Evolutionary conservation across 2,888 invertebrate species (phyloP).

Genomic region (Salpingus planirostris): DNA sequence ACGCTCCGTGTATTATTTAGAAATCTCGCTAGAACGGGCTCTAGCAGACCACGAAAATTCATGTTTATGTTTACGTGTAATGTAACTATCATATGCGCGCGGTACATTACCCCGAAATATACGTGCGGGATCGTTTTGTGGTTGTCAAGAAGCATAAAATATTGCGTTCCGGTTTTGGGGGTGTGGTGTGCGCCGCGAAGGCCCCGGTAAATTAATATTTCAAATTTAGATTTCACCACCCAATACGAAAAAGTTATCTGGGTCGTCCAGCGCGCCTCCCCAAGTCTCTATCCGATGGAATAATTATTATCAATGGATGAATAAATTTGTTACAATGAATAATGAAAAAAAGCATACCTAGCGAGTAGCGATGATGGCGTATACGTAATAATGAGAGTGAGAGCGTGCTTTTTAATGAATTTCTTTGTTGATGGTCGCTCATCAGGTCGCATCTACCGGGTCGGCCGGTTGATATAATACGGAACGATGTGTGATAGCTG

Average conservation of each 20-base stretch:
- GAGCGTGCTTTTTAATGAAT: constrained; percentile 10
- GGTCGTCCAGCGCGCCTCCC: no score
- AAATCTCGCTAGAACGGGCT: constrained; percentile 5
- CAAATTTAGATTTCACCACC: no score
- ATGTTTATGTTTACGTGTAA: constrained; percentile 10
- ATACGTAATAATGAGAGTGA: constrained; percentile 5
- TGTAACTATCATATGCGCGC: constrained; percentile 6
- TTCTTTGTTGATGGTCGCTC: constrained; percentile 12
- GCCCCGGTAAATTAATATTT: not conserved
- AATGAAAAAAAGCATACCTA: no score
- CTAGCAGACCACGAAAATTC: constrained; percentile 9
- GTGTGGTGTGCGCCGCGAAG: not conserved
- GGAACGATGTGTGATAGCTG: constrained; percentile 9
- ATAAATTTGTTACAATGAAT: no score
- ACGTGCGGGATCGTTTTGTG: constrained; percentile 9
- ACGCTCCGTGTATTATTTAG: no score
- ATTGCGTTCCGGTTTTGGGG: not conserved
- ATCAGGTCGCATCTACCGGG: no score
- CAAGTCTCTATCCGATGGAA: no score
- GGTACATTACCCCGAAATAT: constrained; percentile 10
- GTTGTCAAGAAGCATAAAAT: constrained; percentile 8
- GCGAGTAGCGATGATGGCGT: constrained; percentile 1
- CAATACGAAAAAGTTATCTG: no score
- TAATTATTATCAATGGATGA: no score
- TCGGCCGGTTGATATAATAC: no score